Conservation (phyloP, 2,113 vertebrate genomes). For the Urocolius indicus region DNA sequence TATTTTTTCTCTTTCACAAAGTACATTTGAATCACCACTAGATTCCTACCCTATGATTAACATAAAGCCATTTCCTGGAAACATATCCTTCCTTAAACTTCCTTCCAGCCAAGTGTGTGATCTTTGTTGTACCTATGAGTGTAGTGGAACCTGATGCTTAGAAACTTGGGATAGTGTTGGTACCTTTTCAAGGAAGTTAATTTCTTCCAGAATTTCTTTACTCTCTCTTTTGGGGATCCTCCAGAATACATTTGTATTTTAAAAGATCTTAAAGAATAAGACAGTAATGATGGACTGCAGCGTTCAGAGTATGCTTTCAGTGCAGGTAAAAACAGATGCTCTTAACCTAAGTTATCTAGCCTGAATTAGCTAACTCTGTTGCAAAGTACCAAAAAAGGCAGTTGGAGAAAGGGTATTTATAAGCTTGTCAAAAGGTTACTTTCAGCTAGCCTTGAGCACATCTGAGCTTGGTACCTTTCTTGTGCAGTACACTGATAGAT, state of each 20-base stretch:
- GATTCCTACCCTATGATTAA: background rate
- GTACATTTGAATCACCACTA: background rate
- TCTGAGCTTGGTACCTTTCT: background rate
- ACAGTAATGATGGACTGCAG: background rate
- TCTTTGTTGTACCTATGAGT: background rate
- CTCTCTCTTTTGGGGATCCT: background rate
- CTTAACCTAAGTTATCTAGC: background rate
- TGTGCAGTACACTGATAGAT: background rate
- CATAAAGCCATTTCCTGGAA: background rate
- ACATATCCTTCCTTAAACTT: background rate
- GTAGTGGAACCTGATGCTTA: background rate
- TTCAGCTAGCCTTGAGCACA: background rate
- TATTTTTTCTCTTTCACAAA: background rate
- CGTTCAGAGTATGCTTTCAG: background rate
- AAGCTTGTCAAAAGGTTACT: constrained; percentile 16
- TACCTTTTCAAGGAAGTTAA: background rate
- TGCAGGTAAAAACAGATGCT: background rate
- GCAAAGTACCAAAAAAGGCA: constrained; percentile 28
- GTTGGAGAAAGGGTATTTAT: constrained; percentile 18
- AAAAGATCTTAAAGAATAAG: background rate
- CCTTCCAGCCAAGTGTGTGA: background rate
- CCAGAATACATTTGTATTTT: background rate
- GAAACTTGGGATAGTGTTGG: background rate
- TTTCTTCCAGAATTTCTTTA: background rate
- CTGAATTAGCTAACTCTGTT: background rate